These are phyloP conservation scores for Mantis religiosa DNA, from an alignment of 2,888 invertebrate genomes.

Conservation along the genomic window DNA sequence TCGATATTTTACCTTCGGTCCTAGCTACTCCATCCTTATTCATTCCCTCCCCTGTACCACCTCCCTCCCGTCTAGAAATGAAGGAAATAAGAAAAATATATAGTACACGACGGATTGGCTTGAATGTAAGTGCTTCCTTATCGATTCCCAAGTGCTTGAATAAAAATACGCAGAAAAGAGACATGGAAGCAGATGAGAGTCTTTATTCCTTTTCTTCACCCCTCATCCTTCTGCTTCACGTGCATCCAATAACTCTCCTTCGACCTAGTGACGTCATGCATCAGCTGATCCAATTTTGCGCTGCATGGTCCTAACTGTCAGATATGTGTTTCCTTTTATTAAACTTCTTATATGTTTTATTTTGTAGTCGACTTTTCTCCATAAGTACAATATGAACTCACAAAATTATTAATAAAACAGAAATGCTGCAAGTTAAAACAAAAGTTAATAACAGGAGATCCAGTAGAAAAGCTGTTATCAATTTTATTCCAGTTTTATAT, in stretches of 20 bases:
- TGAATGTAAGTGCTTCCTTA: constrained; percentile 18
- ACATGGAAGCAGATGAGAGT: neutral
- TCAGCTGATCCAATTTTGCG: neutral
- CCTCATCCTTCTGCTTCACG: neutral
- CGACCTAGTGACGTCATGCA: neutral
- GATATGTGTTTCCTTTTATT: neutral
- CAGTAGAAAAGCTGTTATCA: no score
- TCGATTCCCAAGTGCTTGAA: constrained; percentile 16
- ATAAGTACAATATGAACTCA: neutral
- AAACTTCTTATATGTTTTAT: neutral
- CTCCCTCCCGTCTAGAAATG: neutral
- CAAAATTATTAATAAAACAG: no score
- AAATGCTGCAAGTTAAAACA: no score
- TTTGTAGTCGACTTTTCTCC: neutral
- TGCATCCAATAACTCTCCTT: neutral
- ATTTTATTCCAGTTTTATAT: no score
- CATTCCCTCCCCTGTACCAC: neutral
- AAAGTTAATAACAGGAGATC: no score
- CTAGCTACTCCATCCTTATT: neutral
- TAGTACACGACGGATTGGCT: constrained; percentile 1
- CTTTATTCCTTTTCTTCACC: constrained; percentile 6
- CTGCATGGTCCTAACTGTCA: no score
- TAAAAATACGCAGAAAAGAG: constrained; percentile 9
- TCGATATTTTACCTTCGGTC: neutral
- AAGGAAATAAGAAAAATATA: neutral